These are phyloP conservation scores for Nasonia oneida DNA, from an alignment of 2,888 invertebrate genomes.

Conservation along the genomic window DNA sequence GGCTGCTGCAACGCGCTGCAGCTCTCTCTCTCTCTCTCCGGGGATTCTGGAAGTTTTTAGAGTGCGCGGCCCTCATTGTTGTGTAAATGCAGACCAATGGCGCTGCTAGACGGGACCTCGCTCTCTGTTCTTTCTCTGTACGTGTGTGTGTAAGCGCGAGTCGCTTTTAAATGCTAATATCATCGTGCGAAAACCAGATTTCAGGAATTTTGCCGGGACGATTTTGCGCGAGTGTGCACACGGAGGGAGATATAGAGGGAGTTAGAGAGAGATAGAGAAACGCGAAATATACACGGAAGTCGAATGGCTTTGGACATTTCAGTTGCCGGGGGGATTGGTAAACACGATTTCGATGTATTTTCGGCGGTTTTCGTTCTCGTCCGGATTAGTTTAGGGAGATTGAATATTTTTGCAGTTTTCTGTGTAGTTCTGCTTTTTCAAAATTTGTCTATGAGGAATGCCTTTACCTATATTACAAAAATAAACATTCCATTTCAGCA, in stretches of 20 bases:
- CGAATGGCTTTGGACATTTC: slow-evolving; percentile 49
- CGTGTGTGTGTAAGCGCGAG: neutral
- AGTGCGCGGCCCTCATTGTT: slow-evolving; percentile 77
- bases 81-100: slow-evolving; percentile 78
- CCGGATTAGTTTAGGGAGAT: neutral
- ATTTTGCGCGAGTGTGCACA: slow-evolving; percentile 56
- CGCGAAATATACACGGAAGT: slow-evolving; percentile 56
- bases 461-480: neutral
- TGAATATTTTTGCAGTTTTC: neutral
- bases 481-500: neutral
- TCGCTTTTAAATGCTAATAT: slow-evolving; percentile 78
- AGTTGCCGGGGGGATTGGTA: slow-evolving; percentile 50
- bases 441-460: neutral
- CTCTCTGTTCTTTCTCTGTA: slow-evolving; percentile 53
- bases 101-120: slow-evolving; percentile 74
- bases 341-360: slow-evolving; percentile 46
- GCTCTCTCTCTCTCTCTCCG: slow-evolving; percentile 64
- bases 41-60: slow-evolving; percentile 78
- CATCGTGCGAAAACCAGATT: slow-evolving; percentile 73
- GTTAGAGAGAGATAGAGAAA: neutral
- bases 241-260: slow-evolving; percentile 10
- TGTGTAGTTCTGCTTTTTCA: neutral
- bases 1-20: slow-evolving; percentile 43
- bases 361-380: slow-evolving; percentile 21
- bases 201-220: slow-evolving; percentile 70